Percentiles rank a stretch among this genome's conserved stretches.
phyloP scores from a whole-genome alignment of 37 sponge, comb jelly and placozoan species.

The Mnemiopsis leidyi region DNA sequence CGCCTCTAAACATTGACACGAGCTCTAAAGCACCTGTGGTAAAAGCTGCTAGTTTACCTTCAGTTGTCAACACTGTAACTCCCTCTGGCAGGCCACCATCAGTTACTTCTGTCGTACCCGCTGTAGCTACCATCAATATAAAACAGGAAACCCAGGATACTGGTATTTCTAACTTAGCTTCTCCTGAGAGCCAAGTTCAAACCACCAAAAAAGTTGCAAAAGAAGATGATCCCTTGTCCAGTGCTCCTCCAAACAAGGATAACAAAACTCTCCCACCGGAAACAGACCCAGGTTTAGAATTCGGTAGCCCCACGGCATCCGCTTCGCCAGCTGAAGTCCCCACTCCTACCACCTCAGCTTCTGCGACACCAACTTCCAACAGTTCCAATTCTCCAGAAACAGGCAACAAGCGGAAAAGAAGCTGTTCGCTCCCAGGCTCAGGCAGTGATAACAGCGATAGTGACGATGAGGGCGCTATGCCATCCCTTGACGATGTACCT shows the following conservation, averaged over 20 bases:
- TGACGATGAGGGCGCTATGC: constrained; percentile 58
- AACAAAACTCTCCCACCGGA: not conserved
- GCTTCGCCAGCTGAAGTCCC: not conserved
- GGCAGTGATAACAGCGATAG: constrained; percentile 1
- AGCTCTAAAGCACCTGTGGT: not conserved
- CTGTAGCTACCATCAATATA: not conserved
- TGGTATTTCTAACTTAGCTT: not conserved
- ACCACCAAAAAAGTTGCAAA: not conserved
- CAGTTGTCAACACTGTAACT: not conserved
- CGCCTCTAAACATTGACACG: not conserved
- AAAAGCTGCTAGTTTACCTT: not conserved
- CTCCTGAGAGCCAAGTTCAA: not conserved
- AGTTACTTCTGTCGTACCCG: not conserved
- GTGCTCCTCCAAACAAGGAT: not conserved
- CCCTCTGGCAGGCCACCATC: not conserved
- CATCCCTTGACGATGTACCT: constrained; percentile 41
- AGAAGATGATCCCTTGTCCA: not conserved
- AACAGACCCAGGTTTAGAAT: not conserved
- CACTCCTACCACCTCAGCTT: not conserved
- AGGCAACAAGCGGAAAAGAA: not conserved
- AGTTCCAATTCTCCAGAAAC: not conserved
- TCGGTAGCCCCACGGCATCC: not conserved
- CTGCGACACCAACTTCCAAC: not conserved
- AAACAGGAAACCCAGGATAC: not conserved
- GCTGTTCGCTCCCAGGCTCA: not conserved